A percentile compares a stretch with the other conserved stretches of the same genome.
Conservation (phyloP, 2,113 vertebrate genomes). For the Sula dactylatra region DNA sequence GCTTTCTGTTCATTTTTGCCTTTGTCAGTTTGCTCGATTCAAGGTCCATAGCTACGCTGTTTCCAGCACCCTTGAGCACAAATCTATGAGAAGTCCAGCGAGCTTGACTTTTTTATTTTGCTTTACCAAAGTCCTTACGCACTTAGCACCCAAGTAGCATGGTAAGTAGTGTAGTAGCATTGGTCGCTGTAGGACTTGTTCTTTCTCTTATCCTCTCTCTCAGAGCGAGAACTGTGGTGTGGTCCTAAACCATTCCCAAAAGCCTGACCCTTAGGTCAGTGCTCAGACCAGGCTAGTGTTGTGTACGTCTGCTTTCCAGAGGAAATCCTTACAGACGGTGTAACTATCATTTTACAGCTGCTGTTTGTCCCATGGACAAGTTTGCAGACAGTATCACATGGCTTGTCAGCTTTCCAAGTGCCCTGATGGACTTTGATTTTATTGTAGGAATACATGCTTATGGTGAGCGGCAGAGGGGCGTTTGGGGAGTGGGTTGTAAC, state of each 20-base stretch:
- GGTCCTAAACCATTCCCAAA: not conserved
- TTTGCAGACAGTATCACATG: not conserved
- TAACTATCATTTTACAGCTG: not conserved
- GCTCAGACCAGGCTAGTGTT: not conserved
- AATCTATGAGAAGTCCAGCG: not conserved
- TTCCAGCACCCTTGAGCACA: not conserved
- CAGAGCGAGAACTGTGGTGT: not conserved
- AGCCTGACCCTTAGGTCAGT: not conserved
- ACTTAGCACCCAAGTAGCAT: not conserved
- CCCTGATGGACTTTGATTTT: not conserved
- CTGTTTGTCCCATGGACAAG: not conserved
- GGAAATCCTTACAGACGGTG: not conserved
- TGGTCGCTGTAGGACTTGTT: not conserved
- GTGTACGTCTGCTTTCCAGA: not conserved
- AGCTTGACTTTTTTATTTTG: not conserved
- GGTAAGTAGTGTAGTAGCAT: not conserved
- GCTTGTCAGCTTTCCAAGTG: not conserved
- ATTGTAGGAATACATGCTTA: not conserved
- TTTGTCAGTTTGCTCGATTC: not conserved
- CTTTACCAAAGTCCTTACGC: not conserved
- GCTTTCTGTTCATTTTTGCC: not conserved
- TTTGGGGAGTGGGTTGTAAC: not conserved
- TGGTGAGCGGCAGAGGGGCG: not conserved
- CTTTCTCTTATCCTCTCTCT: not conserved
- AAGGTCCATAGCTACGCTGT: not conserved